phyloP scores from a whole-genome alignment of 2,888 invertebrate genomes.

The Agriopis marginaria region DNA sequence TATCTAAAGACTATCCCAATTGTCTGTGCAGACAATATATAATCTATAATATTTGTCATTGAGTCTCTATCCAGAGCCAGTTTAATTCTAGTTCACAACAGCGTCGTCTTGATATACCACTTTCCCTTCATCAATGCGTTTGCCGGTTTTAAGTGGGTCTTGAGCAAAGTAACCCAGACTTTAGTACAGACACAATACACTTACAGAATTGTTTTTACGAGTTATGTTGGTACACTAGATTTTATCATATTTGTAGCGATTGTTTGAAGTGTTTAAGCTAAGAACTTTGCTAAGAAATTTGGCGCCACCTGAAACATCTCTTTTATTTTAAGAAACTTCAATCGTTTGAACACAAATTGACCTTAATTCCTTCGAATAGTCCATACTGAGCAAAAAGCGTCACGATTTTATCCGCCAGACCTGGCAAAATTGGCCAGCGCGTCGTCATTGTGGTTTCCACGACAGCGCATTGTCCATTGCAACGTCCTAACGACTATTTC shows the following conservation, averaged over 20 bases:
- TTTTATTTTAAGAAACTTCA: slow-evolving; percentile 6
- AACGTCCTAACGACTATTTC: slow-evolving; percentile 39
- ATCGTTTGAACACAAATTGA: slow-evolving; percentile 17
- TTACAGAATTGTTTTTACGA: slow-evolving; percentile 5
- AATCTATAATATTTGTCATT: neutral
- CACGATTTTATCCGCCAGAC: slow-evolving; percentile 39
- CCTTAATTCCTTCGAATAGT: slow-evolving; percentile 45
- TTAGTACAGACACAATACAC: slow-evolving; percentile 8
- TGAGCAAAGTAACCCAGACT: slow-evolving; percentile 30
- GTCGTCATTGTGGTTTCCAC: slow-evolving; percentile 33
- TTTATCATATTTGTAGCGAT: neutral
- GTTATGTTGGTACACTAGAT: slow-evolving; percentile 1
- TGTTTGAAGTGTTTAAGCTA: neutral
- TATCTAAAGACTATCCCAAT: neutral
- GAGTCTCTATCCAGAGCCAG: slow-evolving; percentile 21
- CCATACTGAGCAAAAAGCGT: slow-evolving; percentile 34
- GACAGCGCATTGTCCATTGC: slow-evolving; percentile 49
- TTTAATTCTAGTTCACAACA: slow-evolving; percentile 36
- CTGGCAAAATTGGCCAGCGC: slow-evolving; percentile 37
- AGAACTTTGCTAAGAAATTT: neutral
- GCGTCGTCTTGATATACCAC: slow-evolving; percentile 55
- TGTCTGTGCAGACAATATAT: neutral
- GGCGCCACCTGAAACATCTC: neutral
- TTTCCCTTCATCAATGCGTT: slow-evolving; percentile 60
- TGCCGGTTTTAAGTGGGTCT: slow-evolving; percentile 51